These are phyloP conservation scores for Steinernema hermaphroditum DNA, from an alignment of 2,888 invertebrate genomes.

Conservation along the genomic window DNA sequence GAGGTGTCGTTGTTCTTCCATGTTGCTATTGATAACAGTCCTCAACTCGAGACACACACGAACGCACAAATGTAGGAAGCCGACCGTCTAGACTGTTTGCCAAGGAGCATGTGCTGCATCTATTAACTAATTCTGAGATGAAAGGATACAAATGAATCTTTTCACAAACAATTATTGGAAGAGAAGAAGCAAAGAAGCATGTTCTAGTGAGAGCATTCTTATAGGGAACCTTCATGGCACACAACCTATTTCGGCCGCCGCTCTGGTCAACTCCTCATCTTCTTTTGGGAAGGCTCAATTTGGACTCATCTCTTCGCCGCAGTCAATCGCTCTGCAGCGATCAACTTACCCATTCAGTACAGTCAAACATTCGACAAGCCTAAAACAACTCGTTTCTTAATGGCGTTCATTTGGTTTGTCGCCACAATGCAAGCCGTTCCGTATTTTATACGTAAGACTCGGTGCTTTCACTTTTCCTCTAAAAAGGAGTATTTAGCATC, in stretches of 20 bases:
- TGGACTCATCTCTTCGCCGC: not conserved
- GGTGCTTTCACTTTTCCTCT: not conserved
- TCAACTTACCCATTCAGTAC: not conserved
- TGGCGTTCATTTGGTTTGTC: not conserved
- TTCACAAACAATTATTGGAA: too few species aligned
- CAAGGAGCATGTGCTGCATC: too few species aligned
- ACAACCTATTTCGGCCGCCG: slow-evolving; percentile 2
- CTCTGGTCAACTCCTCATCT: not conserved
- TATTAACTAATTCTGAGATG: too few species aligned
- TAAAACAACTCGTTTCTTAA: not conserved
- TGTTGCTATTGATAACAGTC: too few species aligned
- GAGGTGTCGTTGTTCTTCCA: too few species aligned
- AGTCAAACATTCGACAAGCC: not conserved
- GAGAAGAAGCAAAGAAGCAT: too few species aligned
- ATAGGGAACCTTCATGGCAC: not conserved
- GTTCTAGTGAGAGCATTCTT: too few species aligned
- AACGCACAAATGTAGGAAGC: too few species aligned
- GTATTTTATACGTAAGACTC: not conserved
- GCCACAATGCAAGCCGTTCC: not conserved
- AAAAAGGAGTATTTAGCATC: not conserved
- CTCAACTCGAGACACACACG: too few species aligned
- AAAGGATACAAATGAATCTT: too few species aligned
- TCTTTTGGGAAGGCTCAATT: slow-evolving; percentile 2
- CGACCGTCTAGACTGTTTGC: too few species aligned
- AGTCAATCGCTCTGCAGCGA: not conserved